Evolutionary conservation across 2,113 vertebrate genomes (phyloP).

Genomic region (Amphiprion percula): DNA sequence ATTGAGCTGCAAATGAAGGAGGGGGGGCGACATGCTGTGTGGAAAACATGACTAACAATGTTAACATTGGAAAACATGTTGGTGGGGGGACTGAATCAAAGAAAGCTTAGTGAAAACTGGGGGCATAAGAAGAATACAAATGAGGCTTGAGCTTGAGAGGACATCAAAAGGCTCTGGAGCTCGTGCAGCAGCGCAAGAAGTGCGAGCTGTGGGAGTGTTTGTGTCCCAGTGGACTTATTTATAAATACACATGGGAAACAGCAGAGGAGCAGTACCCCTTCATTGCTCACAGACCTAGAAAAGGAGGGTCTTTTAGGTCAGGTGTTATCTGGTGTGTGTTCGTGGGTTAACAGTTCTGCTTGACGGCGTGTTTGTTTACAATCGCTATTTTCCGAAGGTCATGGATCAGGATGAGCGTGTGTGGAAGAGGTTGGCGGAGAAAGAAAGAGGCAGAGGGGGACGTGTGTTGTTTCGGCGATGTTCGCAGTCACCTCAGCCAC

Average conservation of each 20-base stretch:
- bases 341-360: constrained; percentile 11
- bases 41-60: constrained; percentile 67
- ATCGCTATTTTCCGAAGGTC: constrained; percentile 28
- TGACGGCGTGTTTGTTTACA: constrained; percentile 30
- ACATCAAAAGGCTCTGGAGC: constrained; percentile 60
- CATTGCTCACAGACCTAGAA: neutral
- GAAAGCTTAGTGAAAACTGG: constrained; percentile 47
- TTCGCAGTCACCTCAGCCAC: constrained; percentile 46
- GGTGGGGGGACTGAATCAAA: constrained; percentile 61
- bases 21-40: constrained; percentile 46
- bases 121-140: constrained; percentile 60
- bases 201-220: constrained; percentile 34
- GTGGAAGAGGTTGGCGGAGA: neutral
- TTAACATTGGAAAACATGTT: constrained; percentile 57
- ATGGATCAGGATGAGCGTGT: constrained; percentile 29
- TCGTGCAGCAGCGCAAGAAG: constrained; percentile 17
- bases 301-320: constrained; percentile 4
- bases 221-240: constrained; percentile 43
- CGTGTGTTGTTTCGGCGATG: constrained; percentile 54
- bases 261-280: neutral
- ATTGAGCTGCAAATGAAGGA: constrained; percentile 51
- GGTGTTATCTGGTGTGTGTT: constrained; percentile 30
- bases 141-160: constrained; percentile 53
- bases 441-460: constrained; percentile 4
- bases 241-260: constrained; percentile 23